Evolutionary conservation across 1,140 invertebrate genomes (phyloP).

Genomic region (Zaprionus ghesquierei): DNA sequence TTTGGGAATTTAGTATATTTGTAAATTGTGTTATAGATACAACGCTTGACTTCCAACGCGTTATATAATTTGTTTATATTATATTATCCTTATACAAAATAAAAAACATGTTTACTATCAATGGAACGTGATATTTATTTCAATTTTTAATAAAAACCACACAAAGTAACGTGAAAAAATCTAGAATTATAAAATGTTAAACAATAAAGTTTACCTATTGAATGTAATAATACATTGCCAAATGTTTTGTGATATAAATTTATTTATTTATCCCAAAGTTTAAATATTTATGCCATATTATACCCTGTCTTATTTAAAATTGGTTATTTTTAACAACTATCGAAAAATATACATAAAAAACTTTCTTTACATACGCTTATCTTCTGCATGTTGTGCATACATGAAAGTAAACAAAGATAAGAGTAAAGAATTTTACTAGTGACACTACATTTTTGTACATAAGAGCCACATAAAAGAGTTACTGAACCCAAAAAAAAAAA

Average conservation of each 20-base stretch:
- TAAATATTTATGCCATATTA: too few species aligned
- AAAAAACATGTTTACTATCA: too few species aligned
- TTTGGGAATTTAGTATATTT: too few species aligned
- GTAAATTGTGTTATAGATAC: too few species aligned
- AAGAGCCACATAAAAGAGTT: constrained; percentile 3
- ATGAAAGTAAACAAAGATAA: neutral
- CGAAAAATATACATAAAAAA: neutral
- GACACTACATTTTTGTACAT: neutral
- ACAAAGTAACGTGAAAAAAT: neutral
- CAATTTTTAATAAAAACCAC: neutral
- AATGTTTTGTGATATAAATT: neutral
- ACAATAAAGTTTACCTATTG: neutral
- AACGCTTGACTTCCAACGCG: too few species aligned
- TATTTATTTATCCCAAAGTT: too few species aligned
- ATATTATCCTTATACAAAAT: too few species aligned
- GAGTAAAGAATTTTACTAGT: neutral
- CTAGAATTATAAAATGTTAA: neutral
- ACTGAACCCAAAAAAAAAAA: constrained; percentile 10
- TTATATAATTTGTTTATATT: too few species aligned
- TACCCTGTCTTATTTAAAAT: too few species aligned
- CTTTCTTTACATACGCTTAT: neutral
- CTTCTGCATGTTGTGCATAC: neutral
- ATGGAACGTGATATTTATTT: neutral
- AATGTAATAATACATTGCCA: neutral
- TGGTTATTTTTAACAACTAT: too few species aligned